Base-by-base conservation (phyloP, 1,140 invertebrate genomes). In the Lasioglossum baleicum region DNA sequence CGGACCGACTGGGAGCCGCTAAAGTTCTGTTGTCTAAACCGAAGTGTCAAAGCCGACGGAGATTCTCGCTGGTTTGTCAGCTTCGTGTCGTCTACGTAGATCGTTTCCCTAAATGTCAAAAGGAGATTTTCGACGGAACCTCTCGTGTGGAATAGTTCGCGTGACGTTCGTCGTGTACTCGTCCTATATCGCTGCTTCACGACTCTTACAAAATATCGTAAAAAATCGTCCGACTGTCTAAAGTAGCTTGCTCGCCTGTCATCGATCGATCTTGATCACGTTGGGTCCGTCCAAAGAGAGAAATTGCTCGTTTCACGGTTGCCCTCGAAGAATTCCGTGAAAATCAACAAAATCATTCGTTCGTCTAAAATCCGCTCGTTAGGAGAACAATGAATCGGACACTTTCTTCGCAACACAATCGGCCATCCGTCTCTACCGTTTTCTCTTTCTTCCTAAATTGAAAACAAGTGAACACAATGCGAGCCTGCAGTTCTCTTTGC, bases 141-240 rank as follows among this genome's bases (percentile, higher is more conserved):
- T 22, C 40, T 40, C 10, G 7, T 58, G 31, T 31, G 11, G 51
- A 65, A 42, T 31, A 72, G 68, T 68, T 48, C n/a, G 56, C 8
- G n/a, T 7, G 56, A 8, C 56, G n/a, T n/a, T 58, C 51, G 15
- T 17, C 20, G 51, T 15, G 53, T n/a, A 20, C 56, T 72, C 31
- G 40, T 10, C 58, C 51, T 7, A 42, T 70, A 51, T 77, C 73
- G 69, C 44, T 64, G 67, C 31, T 40, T 75, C 81, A 73, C 44
- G 31, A 75, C 40, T 84, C 40, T 58, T 85, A 85, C 67, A 86
- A 85, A 86, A 85, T 85, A 85, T 85, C 75, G 82, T 85, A 86
- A 85, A 86, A 79, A 85, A 86, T 78, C 11, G 44, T 48, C 44
- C 44, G 60, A 26, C 31, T 80, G 60, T 8, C 44, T 44, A 42